Evolutionary conservation across 2,797 vertebrate genomes (phyloP), one percentile per base, ranked within the genome.

Genomic region (Coregonus suidteri): DNA sequence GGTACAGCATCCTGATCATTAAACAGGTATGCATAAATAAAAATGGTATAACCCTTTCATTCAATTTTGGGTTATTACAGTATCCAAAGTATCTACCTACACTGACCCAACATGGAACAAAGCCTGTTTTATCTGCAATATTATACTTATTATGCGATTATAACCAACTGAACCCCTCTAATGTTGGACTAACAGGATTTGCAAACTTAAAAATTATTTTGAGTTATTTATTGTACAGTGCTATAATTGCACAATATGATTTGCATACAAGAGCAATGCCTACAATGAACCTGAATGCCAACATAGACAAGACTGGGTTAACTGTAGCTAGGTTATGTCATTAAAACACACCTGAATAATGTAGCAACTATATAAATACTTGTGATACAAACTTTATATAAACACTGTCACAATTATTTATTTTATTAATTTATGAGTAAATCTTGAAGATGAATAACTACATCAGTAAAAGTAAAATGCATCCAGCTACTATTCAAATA

Each of bases 161-260:
- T 67, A 6, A 68, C 34, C 16, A 35, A 6, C 30, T 37, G 34
- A 67, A 47, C 41, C 9, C 3, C 2, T 37, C 9, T 64, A 9
- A 64, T 25, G 20, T 25, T 64, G 11, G 59, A 64, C 5, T 1
- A 64, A 13, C 20, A 18, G 7, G 7, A 64, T 64, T 64, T 64
- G 20, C 41, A 3, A 11, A 47, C 9, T 9, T 25, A 25, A 25
- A 34, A 66, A 3, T 66, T 66, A 14, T 66, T 34, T 34, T 16
- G 3, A 66, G 64, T 34, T 34, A 68, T 47, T 47, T 47, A 47
- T 35, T 16, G 4, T 37, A 16, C 5, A 37, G 30, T 68, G 13
- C 16, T 68, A 47, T 47, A 68, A 68, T 37, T 68, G 34, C 31
- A 68, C 66, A 68, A 16, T 35, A 68, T 68, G 31, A 35, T 68